phyloP scores from a whole-genome alignment of 2,888 invertebrate species.

The Cryptus viduatorius region DNA sequence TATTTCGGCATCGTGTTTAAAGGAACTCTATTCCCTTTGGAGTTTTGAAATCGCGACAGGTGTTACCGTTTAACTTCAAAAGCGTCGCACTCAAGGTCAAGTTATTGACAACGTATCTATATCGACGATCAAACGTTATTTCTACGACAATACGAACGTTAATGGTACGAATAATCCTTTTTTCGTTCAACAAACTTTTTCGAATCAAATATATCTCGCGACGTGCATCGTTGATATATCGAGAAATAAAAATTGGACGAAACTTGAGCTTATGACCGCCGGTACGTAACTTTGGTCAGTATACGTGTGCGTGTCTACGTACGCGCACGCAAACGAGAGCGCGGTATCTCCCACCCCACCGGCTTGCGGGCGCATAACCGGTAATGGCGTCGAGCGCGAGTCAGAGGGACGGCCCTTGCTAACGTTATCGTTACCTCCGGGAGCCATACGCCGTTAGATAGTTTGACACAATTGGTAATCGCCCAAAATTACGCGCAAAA shows the following conservation, averaged over 20 bases:
- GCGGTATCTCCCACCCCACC: conserved; percentile 29
- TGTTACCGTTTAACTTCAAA: not conserved
- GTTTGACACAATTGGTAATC: conserved; percentile 55
- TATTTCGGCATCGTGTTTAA: conserved; percentile 28
- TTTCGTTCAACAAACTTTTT: not conserved
- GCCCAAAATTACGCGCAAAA: not conserved
- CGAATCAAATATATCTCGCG: not conserved
- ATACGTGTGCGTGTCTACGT: conserved; percentile 12
- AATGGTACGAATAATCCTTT: not conserved
- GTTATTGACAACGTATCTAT: not conserved
- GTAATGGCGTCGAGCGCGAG: conserved; percentile 66
- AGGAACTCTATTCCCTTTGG: not conserved
- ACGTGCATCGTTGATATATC: too few species aligned
- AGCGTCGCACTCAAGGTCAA: conserved; percentile 23
- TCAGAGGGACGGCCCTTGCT: conserved; percentile 53
- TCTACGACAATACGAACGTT: not conserved
- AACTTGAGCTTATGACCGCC: conserved; percentile 22
- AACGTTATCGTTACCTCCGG: conserved; percentile 44
- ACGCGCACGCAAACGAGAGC: not conserved
- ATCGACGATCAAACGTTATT: not conserved
- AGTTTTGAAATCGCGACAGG: not conserved
- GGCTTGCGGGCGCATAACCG: conserved; percentile 57
- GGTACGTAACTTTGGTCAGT: not conserved
- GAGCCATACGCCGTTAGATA: conserved; percentile 57
- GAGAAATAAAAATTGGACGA: not conserved